Evolutionary conservation across 2,888 invertebrate genomes (phyloP).

Genomic region (Emmelina monodactyla): DNA sequence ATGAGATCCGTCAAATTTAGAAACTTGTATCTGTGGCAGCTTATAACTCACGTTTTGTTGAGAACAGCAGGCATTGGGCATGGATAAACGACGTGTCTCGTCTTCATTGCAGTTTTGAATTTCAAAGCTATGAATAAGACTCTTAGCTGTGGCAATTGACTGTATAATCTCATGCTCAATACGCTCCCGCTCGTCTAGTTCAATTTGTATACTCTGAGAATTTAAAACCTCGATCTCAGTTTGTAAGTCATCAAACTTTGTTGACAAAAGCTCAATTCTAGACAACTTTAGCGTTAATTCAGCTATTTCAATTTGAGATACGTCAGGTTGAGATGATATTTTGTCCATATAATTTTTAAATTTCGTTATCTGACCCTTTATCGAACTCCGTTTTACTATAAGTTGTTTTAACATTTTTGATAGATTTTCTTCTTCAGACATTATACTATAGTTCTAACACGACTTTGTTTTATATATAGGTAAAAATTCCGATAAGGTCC

Average conservation of each 20-base stretch:
- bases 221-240: conserved; percentile 10
- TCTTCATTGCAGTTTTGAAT: not conserved
- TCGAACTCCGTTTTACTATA: conserved; percentile 8
- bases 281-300: conserved; percentile 8
- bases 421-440: too few species aligned
- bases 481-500: too few species aligned
- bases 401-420: too few species aligned
- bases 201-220: conserved; percentile 3
- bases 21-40: conserved; percentile 12
- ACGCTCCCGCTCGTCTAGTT: conserved; percentile 6
- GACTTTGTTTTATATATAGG: too few species aligned
- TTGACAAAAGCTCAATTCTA: conserved; percentile 6
- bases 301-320: conserved; percentile 5
- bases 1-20: conserved; percentile 11
- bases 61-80: conserved; percentile 1
- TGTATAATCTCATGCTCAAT: conserved; percentile 8
- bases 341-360: conserved; percentile 9
- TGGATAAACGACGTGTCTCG: conserved; percentile 4
- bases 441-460: too few species aligned
- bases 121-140: not conserved
- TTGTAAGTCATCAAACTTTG: conserved; percentile 9
- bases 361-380: conserved; percentile 12
- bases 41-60: conserved; percentile 5
- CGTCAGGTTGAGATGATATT: not conserved
- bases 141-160: conserved; percentile 4